phyloP scores from a whole-genome alignment of 2,888 invertebrate genomes.

The Sinopyrophorus schimmeli region DNA sequence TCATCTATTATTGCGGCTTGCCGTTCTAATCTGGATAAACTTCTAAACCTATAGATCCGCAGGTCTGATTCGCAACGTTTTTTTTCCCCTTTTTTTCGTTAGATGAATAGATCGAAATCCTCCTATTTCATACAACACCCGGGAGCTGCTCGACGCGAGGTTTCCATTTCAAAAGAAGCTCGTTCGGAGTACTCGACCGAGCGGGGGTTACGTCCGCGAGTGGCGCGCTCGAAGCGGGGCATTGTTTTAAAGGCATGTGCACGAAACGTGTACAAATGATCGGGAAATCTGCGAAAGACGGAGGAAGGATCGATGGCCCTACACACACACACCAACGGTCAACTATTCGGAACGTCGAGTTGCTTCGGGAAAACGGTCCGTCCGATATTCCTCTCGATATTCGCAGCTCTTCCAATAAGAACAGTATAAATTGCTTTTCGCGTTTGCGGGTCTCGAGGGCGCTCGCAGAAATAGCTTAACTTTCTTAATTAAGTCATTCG shows the following conservation, averaged over 20 bases:
- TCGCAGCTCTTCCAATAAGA: conserved; percentile 28
- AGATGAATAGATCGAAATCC: conserved; percentile 14
- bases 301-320: conserved; percentile 25
- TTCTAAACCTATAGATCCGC: conserved; percentile 23
- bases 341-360: conserved; percentile 24
- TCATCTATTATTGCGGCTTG: conserved; percentile 38
- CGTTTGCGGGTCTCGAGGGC: conserved; percentile 31
- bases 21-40: conserved; percentile 32
- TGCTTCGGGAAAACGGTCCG: conserved; percentile 25
- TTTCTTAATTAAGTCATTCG: conserved; percentile 38
- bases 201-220: conserved; percentile 14
- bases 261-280: conserved; percentile 33
- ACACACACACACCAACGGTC: conserved; percentile 30
- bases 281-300: conserved; percentile 24
- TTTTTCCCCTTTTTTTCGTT: conserved; percentile 12
- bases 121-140: conserved; percentile 11
- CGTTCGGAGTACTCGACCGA: conserved; percentile 13
- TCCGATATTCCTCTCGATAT: conserved; percentile 23
- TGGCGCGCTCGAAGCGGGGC: conserved; percentile 9
- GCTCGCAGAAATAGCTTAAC: conserved; percentile 32
- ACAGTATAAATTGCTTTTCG: conserved; percentile 32
- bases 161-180: conserved; percentile 15
- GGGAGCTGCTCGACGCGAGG: conserved; percentile 9
- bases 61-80: conserved; percentile 12
- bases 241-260: conserved; percentile 31